Conservation (phyloP, 2,113 vertebrate genomes). For the Jacana jacana region DNA sequence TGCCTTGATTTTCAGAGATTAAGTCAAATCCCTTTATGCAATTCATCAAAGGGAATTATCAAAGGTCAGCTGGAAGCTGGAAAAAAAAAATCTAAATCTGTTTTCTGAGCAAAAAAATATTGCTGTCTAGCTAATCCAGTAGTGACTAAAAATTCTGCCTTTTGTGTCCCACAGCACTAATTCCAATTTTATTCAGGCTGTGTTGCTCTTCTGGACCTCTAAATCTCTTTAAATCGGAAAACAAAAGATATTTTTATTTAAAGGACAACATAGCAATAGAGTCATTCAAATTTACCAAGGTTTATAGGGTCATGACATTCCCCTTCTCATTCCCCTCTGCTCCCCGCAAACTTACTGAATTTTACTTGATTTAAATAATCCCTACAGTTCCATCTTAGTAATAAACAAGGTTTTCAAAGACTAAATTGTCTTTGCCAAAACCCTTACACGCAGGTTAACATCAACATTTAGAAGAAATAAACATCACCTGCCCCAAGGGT, state of each 20-base stretch:
- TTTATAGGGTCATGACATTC: background rate
- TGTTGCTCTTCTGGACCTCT: background rate
- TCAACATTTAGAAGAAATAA: background rate
- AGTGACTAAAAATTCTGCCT: constrained; percentile 1
- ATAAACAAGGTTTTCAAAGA: background rate
- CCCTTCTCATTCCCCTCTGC: background rate
- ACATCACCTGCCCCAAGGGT: background rate
- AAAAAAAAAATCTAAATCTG: background rate
- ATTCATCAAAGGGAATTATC: constrained; percentile 1
- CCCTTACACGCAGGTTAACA: background rate
- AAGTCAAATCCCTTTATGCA: constrained; percentile 4
- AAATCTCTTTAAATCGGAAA: constrained; percentile 2
- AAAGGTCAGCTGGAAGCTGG: background rate
- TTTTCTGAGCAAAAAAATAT: background rate
- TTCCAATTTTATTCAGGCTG: background rate
- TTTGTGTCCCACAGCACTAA: background rate
- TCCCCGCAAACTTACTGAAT: background rate
- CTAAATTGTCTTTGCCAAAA: background rate
- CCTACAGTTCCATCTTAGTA: background rate
- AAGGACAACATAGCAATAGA: background rate
- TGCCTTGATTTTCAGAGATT: background rate
- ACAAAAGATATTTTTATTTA: background rate
- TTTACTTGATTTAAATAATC: background rate
- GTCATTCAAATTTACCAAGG: background rate
- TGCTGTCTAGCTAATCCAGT: background rate